Conservation (phyloP, 2,113 vertebrate species). For the Theristicus caerulescens region DNA sequence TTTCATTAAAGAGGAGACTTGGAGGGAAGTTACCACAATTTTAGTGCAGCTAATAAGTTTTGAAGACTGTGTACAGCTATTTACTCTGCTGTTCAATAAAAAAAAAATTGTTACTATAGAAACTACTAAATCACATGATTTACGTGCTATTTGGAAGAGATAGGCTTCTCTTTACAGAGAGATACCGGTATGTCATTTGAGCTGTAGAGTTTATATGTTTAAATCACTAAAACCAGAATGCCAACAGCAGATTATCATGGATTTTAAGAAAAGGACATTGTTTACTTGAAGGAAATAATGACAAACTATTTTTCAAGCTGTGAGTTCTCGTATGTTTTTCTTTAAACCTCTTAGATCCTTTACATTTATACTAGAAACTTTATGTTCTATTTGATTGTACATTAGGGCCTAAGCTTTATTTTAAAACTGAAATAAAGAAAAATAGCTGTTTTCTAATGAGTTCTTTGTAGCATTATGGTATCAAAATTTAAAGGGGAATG, state of each 20-base stretch:
- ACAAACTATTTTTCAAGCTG: neutral
- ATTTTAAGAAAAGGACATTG: neutral
- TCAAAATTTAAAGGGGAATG: neutral
- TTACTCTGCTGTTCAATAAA: constrained; percentile 46
- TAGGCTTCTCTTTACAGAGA: constrained; percentile 25
- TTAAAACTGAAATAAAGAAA: neutral
- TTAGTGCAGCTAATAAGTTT: constrained; percentile 51
- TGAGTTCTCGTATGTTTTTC: neutral
- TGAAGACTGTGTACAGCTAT: constrained; percentile 49
- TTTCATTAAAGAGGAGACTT: neutral
- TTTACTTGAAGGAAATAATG: neutral
- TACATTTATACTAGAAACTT: neutral
- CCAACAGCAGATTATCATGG: neutral
- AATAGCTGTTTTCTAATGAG: neutral
- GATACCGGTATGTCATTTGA: neutral
- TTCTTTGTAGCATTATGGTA: neutral
- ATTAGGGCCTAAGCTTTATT: neutral
- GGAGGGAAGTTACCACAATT: neutral
- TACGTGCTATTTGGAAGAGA: constrained; percentile 15
- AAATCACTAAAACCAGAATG: neutral
- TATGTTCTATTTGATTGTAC: neutral
- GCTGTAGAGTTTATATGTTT: constrained; percentile 44
- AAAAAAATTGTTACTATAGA: constrained; percentile 58
- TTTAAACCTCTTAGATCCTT: neutral
- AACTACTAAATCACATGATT: constrained; percentile 58